phyloP scores from a whole-genome alignment of 2,888 invertebrate genomes.

The Deroplatys truncata region DNA sequence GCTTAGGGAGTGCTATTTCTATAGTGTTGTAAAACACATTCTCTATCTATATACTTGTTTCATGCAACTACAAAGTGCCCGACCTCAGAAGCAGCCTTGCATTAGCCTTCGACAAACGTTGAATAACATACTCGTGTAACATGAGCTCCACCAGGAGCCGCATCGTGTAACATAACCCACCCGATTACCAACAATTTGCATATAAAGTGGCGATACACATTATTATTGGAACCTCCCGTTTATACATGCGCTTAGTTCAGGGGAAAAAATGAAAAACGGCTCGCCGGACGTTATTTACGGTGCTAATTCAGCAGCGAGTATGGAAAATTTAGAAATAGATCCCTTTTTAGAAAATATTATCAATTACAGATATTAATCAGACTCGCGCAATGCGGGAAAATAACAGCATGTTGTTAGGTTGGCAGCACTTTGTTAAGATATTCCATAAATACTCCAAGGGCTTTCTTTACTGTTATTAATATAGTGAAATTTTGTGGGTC shows the following conservation, averaged over 20 bases:
- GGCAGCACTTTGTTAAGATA: too few relatives aligned
- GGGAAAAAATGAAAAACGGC: not conserved
- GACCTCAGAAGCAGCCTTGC: too few relatives aligned
- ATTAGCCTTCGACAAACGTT: not conserved
- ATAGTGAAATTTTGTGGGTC: too few relatives aligned
- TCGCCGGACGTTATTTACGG: not conserved
- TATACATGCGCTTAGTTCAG: not conserved
- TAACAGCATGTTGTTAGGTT: too few relatives aligned
- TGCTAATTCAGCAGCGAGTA: not conserved
- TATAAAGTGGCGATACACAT: not conserved
- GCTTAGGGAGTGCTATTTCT: too few relatives aligned
- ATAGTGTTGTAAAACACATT: too few relatives aligned
- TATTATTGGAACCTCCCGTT: not conserved
- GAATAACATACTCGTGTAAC: not conserved
- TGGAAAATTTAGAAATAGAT: not conserved
- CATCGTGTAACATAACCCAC: not conserved
- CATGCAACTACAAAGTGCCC: too few relatives aligned
- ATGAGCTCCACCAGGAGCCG: not conserved
- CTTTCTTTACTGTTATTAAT: too few relatives aligned
- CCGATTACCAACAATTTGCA: not conserved
- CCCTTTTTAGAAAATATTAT: not conserved
- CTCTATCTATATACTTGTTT: too few relatives aligned
- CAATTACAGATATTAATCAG: not conserved
- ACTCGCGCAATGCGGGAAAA: not conserved
- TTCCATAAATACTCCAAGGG: too few relatives aligned